Evolutionary conservation across 2,113 vertebrate genomes (phyloP), one percentile per base, ranked within the genome.

Genomic region (Lagopus leucura): DNA sequence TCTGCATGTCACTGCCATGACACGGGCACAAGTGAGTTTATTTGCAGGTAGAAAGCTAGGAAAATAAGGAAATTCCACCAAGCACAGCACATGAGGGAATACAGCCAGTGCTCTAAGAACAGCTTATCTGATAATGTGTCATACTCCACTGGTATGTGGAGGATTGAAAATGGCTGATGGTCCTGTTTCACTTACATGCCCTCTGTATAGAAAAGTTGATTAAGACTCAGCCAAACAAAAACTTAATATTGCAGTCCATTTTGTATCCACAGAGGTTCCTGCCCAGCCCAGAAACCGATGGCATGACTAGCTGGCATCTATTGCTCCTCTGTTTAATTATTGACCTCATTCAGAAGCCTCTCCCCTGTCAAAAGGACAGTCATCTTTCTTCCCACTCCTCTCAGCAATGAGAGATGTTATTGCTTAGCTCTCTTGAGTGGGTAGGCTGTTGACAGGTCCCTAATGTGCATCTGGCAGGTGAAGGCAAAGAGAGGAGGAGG

Each of bases 371-470:
- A 81, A 89, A 74, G 28, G 45, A 42, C 17, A n/a, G 63, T 52
- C 66, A 66, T 18, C 8, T 50, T 13, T 58, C 78, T 54, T 63
- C 27, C 40, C 42, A 6, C 9, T 52, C n/a, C 17, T 28, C 66
- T 86, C 43, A 61, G 13, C 38, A 27, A 21, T 57, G 11, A 5
- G 1, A 78, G 21, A 11, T 43, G 10, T n/a, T 12, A 32, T 43
- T 55, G 54, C 13, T 16, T 14, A 81, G 32, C 55, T 64, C 1
- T 0, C 7, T 58, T 61, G 30, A 43, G 6, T 8, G 48, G 74
- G 12, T 67, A 74, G 74, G 48, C 9, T 90, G 86, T 55, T 92
- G 95, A 61, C 67, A 93, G 86, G 21, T 86, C 8, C 21, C 57
- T 15, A 30, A 60, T 91, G 65, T 80, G 11, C 22, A 78, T 42